These are phyloP conservation scores for Zaprionus kolodkinae DNA, from an alignment of 1,140 invertebrate species.

Conservation along the genomic window DNA sequence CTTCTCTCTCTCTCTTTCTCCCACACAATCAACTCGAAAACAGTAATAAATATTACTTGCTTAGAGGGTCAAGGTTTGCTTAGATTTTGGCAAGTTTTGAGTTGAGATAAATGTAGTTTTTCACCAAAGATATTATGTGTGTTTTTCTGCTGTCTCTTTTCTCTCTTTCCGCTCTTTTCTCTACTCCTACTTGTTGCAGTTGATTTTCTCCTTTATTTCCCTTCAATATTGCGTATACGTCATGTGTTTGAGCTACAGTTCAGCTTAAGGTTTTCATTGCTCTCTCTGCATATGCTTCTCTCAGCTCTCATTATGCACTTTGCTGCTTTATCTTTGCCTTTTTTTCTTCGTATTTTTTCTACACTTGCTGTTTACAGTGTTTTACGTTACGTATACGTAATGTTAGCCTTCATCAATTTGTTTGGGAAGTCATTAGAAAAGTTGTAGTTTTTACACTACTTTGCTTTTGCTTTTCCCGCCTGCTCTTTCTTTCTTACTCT, in stretches of 20 bases:
- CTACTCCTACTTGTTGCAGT: too few species aligned
- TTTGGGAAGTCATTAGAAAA: background rate
- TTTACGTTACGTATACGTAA: background rate
- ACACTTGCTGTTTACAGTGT: background rate
- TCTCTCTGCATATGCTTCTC: background rate
- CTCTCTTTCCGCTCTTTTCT: too few species aligned
- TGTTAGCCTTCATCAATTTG: background rate
- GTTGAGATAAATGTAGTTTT: background rate
- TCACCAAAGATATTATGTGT: too few species aligned
- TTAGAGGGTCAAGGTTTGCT: background rate
- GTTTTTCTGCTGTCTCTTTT: background rate
- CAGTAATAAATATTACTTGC: background rate
- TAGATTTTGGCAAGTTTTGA: background rate
- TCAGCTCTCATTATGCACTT: background rate
- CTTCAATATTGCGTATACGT: slow-evolving; percentile 1
- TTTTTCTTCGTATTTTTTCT: background rate
- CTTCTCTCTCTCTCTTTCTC: background rate
- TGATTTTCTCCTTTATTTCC: too few species aligned
- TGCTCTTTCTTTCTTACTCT: background rate
- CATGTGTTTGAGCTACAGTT: background rate
- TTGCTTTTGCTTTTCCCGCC: background rate
- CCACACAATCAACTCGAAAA: background rate
- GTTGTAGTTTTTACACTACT: background rate
- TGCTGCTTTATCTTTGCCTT: background rate
- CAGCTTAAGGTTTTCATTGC: too few species aligned